Base-by-base conservation (phyloP, 2,888 invertebrate genomes). In the Cerceris ruficornis region DNA sequence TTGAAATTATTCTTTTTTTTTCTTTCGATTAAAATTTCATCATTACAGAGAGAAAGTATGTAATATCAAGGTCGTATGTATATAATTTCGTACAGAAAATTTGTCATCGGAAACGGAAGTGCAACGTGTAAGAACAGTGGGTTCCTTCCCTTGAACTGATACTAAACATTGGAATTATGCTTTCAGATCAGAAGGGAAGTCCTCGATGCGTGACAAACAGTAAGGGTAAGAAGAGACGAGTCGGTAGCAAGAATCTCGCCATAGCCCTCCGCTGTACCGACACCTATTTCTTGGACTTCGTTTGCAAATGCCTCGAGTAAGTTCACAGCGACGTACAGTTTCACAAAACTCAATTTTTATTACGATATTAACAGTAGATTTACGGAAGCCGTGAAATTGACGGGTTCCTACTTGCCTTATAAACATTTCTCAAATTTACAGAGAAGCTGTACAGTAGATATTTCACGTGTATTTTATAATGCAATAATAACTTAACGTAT, bases 201-300 rank as follows among this genome's bases (percentile, higher is more conserved):
- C 98, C 98, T 4, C 95, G 98, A 79, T 97, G 96, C 90, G 95
- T 98, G 88, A 98, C 97, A 54, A 98, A 98, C 92, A 98, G 97
- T 81, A 98, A 98, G 93, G 98, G 98, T 0, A 96, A 97, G 87
- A 98, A 98, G 93, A 94, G 98, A 65, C 94, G 97, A 88, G 98
- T 98, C 0, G 97, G 96, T 50, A 96, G 97, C 79, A 96, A 97
- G 89, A 96, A 96, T 73, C 94, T 98, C 69, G 94, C 96, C 15
- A 94, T 96, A 89, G 97, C 97, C 46, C 94, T 98, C 70, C 95
- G 97, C 86, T 97, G 97, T 88, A 96, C 96, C 89, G 98, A 98
- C 92, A 95, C 96, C 14, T 94, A 96, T 81, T 98, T 98, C 93
- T 95, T 98, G 57, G 97, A 98, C 93, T 98, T 98, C 93, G 95